These are phyloP conservation scores for Myathropa florea DNA, from an alignment of 2,888 invertebrate species.

Conservation along the genomic window DNA sequence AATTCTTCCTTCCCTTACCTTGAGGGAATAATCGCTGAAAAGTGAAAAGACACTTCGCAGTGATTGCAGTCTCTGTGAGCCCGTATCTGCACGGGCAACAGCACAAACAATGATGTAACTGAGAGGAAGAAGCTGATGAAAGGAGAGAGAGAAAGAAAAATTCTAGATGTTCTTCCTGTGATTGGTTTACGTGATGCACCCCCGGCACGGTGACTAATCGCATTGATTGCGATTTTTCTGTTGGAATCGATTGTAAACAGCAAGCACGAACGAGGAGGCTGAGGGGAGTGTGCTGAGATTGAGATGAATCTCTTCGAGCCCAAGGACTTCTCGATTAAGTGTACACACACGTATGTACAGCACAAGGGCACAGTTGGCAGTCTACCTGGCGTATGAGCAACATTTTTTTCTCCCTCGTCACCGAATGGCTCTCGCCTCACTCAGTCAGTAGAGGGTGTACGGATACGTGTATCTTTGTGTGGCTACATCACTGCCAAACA, in stretches of 20 bases:
- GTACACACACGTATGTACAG: conserved; percentile 2
- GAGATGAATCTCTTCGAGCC: conserved; percentile 48
- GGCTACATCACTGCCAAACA: conserved; percentile 44
- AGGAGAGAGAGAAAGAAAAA: conserved; percentile 3
- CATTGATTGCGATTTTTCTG: conserved; percentile 68
- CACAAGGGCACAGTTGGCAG: not conserved
- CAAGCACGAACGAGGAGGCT: conserved; percentile 7
- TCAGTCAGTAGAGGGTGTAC: not conserved
- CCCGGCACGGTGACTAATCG: conserved; percentile 65
- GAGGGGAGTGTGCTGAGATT: conserved; percentile 6
- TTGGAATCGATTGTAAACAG: conserved; percentile 64
- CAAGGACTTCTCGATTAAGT: conserved; percentile 64
- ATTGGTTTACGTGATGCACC: conserved; percentile 70
- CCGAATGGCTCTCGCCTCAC: conserved; percentile 19
- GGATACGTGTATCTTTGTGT: not conserved
- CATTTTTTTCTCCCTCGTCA: conserved; percentile 4
- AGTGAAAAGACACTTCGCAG: conserved; percentile 20
- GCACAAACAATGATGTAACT: conserved; percentile 48
- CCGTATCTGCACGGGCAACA: conserved; percentile 29
- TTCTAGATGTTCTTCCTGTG: conserved; percentile 59
- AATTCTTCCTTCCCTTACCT: conserved; percentile 30
- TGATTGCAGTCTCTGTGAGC: conserved; percentile 47
- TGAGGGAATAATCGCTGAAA: conserved; percentile 1
- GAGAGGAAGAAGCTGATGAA: conserved; percentile 14
- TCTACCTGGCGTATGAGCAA: conserved; percentile 50